A percentile compares a stretch with the other conserved stretches of the same genome.
Conservation (phyloP, 2,888 invertebrate species). For the Euzophera pinguis region DNA sequence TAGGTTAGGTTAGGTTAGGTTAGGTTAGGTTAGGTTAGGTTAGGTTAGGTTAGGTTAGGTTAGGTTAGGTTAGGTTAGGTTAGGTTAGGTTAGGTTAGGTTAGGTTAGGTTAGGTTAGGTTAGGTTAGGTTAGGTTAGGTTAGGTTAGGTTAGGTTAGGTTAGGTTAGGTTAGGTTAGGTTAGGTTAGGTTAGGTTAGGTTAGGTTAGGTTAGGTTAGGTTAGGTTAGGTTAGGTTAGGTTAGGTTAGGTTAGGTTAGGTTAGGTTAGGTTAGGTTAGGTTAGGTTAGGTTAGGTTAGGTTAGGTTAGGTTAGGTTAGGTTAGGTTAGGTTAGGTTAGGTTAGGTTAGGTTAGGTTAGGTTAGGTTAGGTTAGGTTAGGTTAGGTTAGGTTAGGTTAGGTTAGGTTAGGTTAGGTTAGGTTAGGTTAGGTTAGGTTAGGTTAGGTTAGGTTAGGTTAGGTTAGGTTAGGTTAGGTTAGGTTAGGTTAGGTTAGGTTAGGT, state of each 20-base stretch:
- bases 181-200: constrained; percentile 18
- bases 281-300: constrained; percentile 19
- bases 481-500: constrained; percentile 19
- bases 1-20: constrained; percentile 15
- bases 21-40: constrained; percentile 15
- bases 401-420: constrained; percentile 23
- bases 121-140: constrained; percentile 17
- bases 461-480: constrained; percentile 21
- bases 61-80: constrained; percentile 16
- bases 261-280: constrained; percentile 23
- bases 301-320: constrained; percentile 19
- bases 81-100: constrained; percentile 11
- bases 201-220: constrained; percentile 15
- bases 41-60: constrained; percentile 16
- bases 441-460: constrained; percentile 22
- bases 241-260: constrained; percentile 23
- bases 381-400: constrained; percentile 24
- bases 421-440: constrained; percentile 22
- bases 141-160: constrained; percentile 21
- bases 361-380: constrained; percentile 18
- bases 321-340: constrained; percentile 13
- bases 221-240: constrained; percentile 23
- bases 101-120: constrained; percentile 18
- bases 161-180: constrained; percentile 21
- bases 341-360: constrained; percentile 10